phyloP scores from a whole-genome alignment of 2,797 vertebrate species.

The Lepidocolaptes lacrymiger region DNA sequence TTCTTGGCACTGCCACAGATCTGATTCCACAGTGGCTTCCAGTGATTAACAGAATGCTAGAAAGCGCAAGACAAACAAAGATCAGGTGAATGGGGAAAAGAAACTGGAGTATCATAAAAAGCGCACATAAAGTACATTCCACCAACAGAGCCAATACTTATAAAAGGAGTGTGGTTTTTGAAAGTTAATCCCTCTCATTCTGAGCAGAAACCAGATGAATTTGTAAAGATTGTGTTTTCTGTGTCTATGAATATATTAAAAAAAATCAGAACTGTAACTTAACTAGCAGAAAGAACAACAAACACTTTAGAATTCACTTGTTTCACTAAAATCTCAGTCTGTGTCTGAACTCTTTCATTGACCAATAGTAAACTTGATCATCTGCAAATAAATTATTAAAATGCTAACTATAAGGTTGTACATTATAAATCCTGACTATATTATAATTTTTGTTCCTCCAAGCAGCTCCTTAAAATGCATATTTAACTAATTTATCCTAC shows the following conservation, averaged over 20 bases:
- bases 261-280: not conserved
- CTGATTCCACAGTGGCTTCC: slow-evolving; percentile 50
- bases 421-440: slow-evolving; percentile 42
- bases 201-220: slow-evolving; percentile 40
- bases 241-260: not conserved
- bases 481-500: slow-evolving; percentile 69
- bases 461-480: slow-evolving; percentile 67
- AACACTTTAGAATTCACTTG: not conserved
- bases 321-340: not conserved
- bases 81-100: slow-evolving; percentile 64
- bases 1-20: slow-evolving; percentile 43
- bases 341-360: not conserved
- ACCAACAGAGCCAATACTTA: slow-evolving; percentile 20
- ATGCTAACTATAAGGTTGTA: slow-evolving; percentile 49
- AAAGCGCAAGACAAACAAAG: slow-evolving; percentile 60
- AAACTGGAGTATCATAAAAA: slow-evolving; percentile 42
- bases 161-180: slow-evolving; percentile 12
- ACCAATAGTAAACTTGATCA: slow-evolving; percentile 44
- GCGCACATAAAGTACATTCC: slow-evolving; percentile 29
- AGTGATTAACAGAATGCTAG: slow-evolving; percentile 60
- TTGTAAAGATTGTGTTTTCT: not conserved
- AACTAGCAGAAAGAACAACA: not conserved
- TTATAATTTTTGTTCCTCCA: slow-evolving; percentile 50
- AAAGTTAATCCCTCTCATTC: slow-evolving; percentile 14
- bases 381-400: slow-evolving; percentile 71